These are phyloP conservation scores for Carcina quercana DNA, from an alignment of 2,888 invertebrate species.

Conservation along the genomic window DNA sequence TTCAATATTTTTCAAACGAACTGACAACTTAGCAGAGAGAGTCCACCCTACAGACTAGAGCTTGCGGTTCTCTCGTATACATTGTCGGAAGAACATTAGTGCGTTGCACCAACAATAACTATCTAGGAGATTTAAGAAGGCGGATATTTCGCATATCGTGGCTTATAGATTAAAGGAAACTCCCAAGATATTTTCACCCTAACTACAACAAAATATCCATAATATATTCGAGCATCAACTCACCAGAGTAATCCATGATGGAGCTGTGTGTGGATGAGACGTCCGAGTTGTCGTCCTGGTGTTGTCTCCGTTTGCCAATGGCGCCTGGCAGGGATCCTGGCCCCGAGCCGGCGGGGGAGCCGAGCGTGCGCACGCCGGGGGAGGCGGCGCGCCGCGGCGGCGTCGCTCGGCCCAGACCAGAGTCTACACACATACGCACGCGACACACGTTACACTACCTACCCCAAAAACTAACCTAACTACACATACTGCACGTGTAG, in stretches of 20 bases:
- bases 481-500: not conserved
- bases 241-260: constrained; percentile 91
- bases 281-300: constrained; percentile 90
- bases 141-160: too few relatives aligned
- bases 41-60: too few relatives aligned
- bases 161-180: too few relatives aligned
- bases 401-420: constrained; percentile 89
- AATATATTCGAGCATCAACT: constrained; percentile 28
- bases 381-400: constrained; percentile 91
- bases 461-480: too few relatives aligned
- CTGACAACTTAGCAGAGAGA: too few relatives aligned
- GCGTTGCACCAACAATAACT: too few relatives aligned
- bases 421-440: constrained; percentile 83
- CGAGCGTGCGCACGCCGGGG: constrained; percentile 87
- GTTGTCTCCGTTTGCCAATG: constrained; percentile 82
- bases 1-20: too few relatives aligned
- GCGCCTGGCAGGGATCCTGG: constrained; percentile 89
- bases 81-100: too few relatives aligned
- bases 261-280: constrained; percentile 89
- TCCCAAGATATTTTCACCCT: too few relatives aligned
- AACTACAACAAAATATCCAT: not conserved
- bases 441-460: constrained; percentile 11
- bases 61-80: too few relatives aligned
- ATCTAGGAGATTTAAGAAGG: too few relatives aligned
- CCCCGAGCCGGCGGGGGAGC: constrained; percentile 83